A percentile compares a stretch with the other conserved stretches of the same genome.
These are phyloP conservation scores for Anseranas semipalmata DNA, from an alignment of 2,113 vertebrate genomes.

Conservation along the genomic window DNA sequence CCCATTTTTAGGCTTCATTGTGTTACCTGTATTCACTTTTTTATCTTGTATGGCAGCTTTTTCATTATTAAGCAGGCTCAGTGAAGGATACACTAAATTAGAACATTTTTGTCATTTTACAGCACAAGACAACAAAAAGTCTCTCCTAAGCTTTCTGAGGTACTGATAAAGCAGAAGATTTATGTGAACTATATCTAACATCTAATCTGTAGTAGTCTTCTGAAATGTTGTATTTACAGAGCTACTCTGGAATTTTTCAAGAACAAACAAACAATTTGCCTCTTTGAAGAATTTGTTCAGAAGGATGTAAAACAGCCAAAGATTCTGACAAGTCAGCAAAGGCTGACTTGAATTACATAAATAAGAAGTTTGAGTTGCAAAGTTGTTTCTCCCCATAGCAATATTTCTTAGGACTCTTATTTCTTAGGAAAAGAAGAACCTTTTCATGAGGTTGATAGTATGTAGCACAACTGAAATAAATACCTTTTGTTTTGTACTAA, in stretches of 20 bases:
- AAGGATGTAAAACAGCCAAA: neutral
- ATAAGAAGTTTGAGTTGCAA: neutral
- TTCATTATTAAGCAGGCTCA: conserved; percentile 24
- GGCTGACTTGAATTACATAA: neutral
- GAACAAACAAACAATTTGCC: neutral
- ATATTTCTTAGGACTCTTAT: neutral
- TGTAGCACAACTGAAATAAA: neutral
- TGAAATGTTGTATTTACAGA: neutral
- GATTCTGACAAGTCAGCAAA: neutral
- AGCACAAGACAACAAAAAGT: neutral
- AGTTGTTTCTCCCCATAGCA: neutral
- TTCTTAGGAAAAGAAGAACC: neutral
- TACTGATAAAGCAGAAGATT: neutral
- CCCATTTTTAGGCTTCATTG: conserved; percentile 7
- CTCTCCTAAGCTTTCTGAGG: neutral
- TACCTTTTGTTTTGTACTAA: neutral
- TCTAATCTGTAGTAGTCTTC: neutral
- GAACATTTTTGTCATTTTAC: neutral
- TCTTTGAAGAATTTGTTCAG: neutral
- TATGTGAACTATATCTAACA: neutral
- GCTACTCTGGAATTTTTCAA: neutral
- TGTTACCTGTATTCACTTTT: conserved; percentile 26
- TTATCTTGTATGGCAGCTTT: conserved; percentile 29
- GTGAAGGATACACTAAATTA: neutral
- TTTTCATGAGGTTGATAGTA: neutral